Evolutionary conservation across 2,888 invertebrate genomes (phyloP), one percentile per base, ranked within the genome.

Genomic region (Cheilosia urbana): DNA sequence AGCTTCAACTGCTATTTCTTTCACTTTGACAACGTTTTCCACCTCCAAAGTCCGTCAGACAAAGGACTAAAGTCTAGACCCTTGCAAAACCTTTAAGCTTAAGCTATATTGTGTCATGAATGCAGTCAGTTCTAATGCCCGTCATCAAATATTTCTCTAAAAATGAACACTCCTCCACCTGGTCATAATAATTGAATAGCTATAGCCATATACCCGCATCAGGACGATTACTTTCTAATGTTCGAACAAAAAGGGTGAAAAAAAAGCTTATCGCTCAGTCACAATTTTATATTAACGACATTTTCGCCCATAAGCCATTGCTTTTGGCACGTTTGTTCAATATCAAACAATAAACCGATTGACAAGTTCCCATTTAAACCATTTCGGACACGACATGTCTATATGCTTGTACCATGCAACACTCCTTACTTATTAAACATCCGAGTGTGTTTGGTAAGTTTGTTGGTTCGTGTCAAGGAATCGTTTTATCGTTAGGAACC

Each of bases 301-400:
- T 71, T 79, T 65, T 49, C 65, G 73, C 40, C 69, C 45, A 68
- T 80, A 79, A 79, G 73, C 42, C 79, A 79, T 84, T 63, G 71
- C 21, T 53, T 5, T 75, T 65, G 73, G 69, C 80, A 83, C 63
- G 72, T 83, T 84, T 79, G 80, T 71, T 80, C 80, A 55, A 80
- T 80, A 80, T 69, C 80, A 84, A 80, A 80, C 84, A 80, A 80
- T 84, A 80, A 84, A 80, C 84, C 84, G 71, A 84, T 84, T 84
- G 75, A 80, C 71, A 75, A 80, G 71, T 66, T 69, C 80, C 58
- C 75, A 84, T 84, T 75, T 71, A 79, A 63, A 58, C 79, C 66
- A 78, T 72, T 78, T 55, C 63, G 47, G 60, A 71, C 84, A 84
- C 80, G 84, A 65, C 68, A 78, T 79, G 69, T 69, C 62, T 69